Percentiles rank a stretch among this genome's conserved stretches.
Evolutionary conservation across 2,888 invertebrate species (phyloP).

Genomic region (Brachyptera risi): DNA sequence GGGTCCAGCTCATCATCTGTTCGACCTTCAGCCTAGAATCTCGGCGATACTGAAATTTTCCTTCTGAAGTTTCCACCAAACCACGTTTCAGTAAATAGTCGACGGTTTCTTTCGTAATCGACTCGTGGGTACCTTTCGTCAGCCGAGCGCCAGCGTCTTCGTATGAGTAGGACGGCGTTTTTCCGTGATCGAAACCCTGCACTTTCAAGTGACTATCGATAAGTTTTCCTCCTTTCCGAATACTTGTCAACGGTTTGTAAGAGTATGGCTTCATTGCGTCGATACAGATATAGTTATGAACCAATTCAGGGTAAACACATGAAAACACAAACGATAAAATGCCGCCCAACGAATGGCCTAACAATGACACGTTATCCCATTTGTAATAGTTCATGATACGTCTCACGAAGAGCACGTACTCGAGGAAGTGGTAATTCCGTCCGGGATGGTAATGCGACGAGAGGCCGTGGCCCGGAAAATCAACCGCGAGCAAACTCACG

Average conservation of each 20-base stretch:
- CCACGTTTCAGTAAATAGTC: background rate
- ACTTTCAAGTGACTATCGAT: background rate
- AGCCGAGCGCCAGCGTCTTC: conserved; percentile 63
- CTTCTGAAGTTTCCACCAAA: background rate
- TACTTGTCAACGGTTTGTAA: background rate
- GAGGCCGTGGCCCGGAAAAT: conserved; percentile 40
- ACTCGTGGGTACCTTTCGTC: conserved; percentile 17
- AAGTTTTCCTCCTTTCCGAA: background rate
- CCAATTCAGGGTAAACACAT: conserved; percentile 35
- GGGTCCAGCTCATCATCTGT: conserved; percentile 33
- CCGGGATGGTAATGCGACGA: conserved; percentile 39
- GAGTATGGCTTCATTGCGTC: conserved; percentile 33
- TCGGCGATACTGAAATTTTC: conserved; percentile 56
- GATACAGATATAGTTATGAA: conserved; percentile 34
- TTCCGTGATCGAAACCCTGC: background rate
- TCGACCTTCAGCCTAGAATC: conserved; percentile 68
- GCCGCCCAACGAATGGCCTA: conserved; percentile 37
- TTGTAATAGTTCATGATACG: conserved; percentile 36
- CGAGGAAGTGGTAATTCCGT: conserved; percentile 33
- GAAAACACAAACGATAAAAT: conserved; percentile 35
- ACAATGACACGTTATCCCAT: conserved; percentile 34
- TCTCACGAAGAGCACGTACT: conserved; percentile 35
- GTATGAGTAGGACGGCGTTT: conserved; percentile 51
- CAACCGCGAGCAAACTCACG: conserved; percentile 38
- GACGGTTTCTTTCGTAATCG: background rate